Evolutionary conservation across 2,888 invertebrate genomes (phyloP).

Genomic region (Patella depressa): DNA sequence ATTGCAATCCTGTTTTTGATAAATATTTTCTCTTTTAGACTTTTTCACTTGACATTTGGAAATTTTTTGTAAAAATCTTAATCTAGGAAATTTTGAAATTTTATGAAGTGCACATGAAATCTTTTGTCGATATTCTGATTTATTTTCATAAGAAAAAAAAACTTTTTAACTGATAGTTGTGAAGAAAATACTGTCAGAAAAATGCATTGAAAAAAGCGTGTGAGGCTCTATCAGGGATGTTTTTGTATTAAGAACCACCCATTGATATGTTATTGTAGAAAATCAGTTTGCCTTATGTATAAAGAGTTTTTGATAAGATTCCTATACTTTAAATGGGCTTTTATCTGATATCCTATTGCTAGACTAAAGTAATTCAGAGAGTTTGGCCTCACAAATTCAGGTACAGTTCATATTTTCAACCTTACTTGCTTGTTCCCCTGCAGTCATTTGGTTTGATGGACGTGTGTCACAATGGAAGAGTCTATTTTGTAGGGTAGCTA

Average conservation of each 20-base stretch:
- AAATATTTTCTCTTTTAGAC: too few relatives aligned
- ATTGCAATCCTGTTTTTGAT: too few relatives aligned
- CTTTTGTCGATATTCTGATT: too few relatives aligned
- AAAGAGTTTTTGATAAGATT: constrained; percentile 8
- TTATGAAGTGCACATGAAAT: too few relatives aligned
- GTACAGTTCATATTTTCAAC: constrained; percentile 31
- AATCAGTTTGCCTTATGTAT: not conserved
- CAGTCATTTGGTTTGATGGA: constrained; percentile 64
- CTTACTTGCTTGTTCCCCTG: constrained; percentile 49
- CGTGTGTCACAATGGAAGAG: constrained; percentile 66
- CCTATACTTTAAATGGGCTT: constrained; percentile 5
- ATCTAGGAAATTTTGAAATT: too few relatives aligned
- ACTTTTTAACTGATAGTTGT: too few relatives aligned
- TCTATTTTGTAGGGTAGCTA: constrained; percentile 42
- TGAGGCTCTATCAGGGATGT: not conserved
- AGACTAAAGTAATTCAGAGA: constrained; percentile 28
- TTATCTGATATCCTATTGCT: constrained; percentile 26
- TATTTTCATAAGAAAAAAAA: too few relatives aligned
- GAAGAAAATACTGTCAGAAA: too few relatives aligned
- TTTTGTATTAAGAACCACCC: not conserved
- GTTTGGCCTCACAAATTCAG: constrained; percentile 37
- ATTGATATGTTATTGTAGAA: constrained; percentile 5
- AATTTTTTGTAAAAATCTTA: too few relatives aligned
- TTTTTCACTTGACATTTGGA: too few relatives aligned
- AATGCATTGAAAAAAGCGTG: not conserved